Percentiles rank a stretch among this genome's conserved stretches.
Conservation (phyloP, 2,888 invertebrate genomes). For the Lithophane leautieri region DNA sequence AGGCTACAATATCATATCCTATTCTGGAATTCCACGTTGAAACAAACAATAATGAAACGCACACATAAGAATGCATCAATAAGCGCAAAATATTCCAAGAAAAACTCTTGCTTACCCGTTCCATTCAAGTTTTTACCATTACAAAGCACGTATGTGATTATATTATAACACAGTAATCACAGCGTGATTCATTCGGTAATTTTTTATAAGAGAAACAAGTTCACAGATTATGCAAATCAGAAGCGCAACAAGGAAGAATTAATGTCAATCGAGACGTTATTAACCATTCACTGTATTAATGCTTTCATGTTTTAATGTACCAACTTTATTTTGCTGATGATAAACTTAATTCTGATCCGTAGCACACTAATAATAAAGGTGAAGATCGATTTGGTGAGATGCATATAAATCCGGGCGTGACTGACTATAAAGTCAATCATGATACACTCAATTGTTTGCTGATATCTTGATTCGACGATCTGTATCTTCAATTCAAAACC, state of each 20-base stretch:
- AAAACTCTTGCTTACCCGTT: conserved; percentile 19
- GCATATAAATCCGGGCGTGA: conserved; percentile 53
- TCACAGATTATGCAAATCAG: conserved; percentile 82
- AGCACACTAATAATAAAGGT: conserved; percentile 28
- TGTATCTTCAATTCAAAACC: conserved; percentile 45
- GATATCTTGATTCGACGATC: conserved; percentile 73
- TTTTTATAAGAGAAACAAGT: conserved; percentile 70
- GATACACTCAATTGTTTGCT: conserved; percentile 78
- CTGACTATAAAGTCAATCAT: conserved; percentile 75
- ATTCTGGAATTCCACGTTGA: neutral
- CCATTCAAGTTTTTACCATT: conserved; percentile 48
- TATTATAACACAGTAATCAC: conserved; percentile 51
- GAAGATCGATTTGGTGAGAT: conserved; percentile 8
- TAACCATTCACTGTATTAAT: conserved; percentile 74
- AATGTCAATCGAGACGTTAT: conserved; percentile 81
- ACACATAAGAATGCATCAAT: conserved; percentile 17
- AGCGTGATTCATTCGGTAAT: conserved; percentile 60
- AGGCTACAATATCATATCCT: neutral
- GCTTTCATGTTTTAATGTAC: conserved; percentile 71
- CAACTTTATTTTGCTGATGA: conserved; percentile 43
- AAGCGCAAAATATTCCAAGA: conserved; percentile 27
- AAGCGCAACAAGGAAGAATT: conserved; percentile 80
- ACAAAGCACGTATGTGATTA: conserved; percentile 47
- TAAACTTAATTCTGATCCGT: conserved; percentile 45
- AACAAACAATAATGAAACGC: neutral